Conservation (phyloP, 1,140 invertebrate genomes). For the Drosophila persimilis region DNA sequence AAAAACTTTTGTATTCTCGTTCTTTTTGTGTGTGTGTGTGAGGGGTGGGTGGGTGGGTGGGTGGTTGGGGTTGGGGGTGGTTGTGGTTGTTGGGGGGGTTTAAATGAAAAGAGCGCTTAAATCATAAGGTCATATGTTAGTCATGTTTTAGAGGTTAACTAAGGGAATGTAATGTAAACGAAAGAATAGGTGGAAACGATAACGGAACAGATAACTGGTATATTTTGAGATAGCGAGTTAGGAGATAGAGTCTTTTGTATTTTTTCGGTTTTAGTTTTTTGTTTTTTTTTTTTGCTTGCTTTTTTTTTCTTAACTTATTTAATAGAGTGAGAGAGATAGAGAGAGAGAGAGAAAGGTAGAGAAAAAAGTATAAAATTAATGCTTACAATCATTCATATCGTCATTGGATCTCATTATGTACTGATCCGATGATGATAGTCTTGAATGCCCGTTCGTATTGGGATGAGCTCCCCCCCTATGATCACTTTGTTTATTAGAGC, state of each 20-base stretch:
- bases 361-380: slow-evolving; percentile 80
- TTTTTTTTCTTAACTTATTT: slow-evolving; percentile 60
- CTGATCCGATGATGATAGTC: slow-evolving; percentile 83
- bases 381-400: slow-evolving; percentile 84
- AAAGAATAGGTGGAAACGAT: slow-evolving; percentile 51
- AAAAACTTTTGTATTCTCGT: slow-evolving; percentile 65
- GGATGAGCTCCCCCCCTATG: slow-evolving; percentile 83
- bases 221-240: slow-evolving; percentile 78
- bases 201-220: slow-evolving; percentile 63
- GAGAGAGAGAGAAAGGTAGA: slow-evolving; percentile 63
- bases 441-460: slow-evolving; percentile 83
- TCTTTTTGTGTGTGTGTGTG: background rate
- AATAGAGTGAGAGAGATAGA: slow-evolving; percentile 43
- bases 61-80: too few species aligned
- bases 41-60: background rate
- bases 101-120: slow-evolving; percentile 58
- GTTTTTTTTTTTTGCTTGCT: slow-evolving; percentile 29
- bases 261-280: slow-evolving; percentile 50
- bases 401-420: slow-evolving; percentile 84
- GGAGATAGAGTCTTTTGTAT: slow-evolving; percentile 68
- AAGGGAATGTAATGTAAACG: slow-evolving; percentile 43
- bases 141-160: slow-evolving; percentile 51
- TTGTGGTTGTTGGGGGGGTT: too few species aligned
- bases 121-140: slow-evolving; percentile 64
- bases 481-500: slow-evolving; percentile 83